Evolutionary conservation across 2,113 vertebrate species (phyloP), one percentile per base, ranked within the genome.

Genomic region (Oophaga pumilio): DNA sequence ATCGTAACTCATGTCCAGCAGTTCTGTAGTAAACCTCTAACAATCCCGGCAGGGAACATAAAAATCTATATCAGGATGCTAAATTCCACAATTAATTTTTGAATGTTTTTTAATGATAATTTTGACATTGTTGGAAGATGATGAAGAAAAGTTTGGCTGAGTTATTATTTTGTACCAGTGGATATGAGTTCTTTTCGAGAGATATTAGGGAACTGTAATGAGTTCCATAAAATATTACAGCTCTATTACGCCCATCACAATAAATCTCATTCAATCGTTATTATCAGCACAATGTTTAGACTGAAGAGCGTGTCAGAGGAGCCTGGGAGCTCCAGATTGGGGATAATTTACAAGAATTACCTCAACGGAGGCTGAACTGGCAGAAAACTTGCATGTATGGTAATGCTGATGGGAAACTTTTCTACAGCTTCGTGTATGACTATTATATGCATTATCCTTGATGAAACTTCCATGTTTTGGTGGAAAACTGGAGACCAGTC

Each of bases 251-350:
- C 50, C 50, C 14, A n/a, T 84, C 53, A 84, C 49, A 71, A 71
- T 73, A 24, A 33, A 57, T 84, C 66, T 33, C 49, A 28, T 71
- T 56, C 52, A 71, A 84, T 84, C 66, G 71, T 84, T 66, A 56
- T 84, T 71, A 84, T 84, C 82, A 73, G 64, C 50, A 57, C 24
- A 84, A 84, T 84, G 50, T 84, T 84, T 84, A 73, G 18, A 84
- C 53, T 84, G 60, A 64, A 28, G 28, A 64, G 24, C 17, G 20
- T 5, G 28, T 59, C 12, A 59, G 56, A 80, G 56, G 22, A 15
- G 80, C 5, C 10, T 10, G 10, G 20, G 13, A 56, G 50, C 22
- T 78, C 50, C n/a, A 6, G 18, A n/a, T 50, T n/a, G 18, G 18
- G n/a, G 26, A 50, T 43, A 50, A 22, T 82, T 82, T 66, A 20